Base-by-base conservation (phyloP, 2,888 invertebrate species). In the Pyrocoelia pectoralis region DNA sequence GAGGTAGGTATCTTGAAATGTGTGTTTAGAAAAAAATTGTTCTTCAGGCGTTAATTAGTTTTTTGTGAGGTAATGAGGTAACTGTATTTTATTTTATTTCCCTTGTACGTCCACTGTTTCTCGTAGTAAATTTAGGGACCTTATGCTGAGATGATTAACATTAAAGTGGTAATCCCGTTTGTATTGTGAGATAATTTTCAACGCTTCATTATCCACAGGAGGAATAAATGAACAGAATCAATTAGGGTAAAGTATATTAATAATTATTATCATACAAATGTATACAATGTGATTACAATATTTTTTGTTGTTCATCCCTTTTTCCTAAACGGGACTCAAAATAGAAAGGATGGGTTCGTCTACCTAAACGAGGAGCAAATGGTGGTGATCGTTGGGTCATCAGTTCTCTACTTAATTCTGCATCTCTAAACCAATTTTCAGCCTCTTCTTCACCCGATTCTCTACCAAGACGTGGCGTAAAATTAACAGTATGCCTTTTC, bases 381-480 rank as follows among this genome's bases (percentile, higher is more conserved):
- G 83, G 84, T 52, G 83, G 81, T n/a, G 80, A 79, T 61, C 80
- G 74, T 68, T 80, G 77, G n/a, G 74, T 73, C 61, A 81, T 72
- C 10, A 78, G 69, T 46, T 79, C 77, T 17, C 70, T 74, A 28
- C 59, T 77, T 64, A 61, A 68, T 58, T 68, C 78, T 66, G 65
- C 72, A 69, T 67, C 74, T 58, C 72, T 74, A 9, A 71, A 53
- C 71, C 76, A 69, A 70, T 75, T 67, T 50, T 78, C 70, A 58
- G 61, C 70, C 8, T 62, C 67, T 77, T 76, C 57, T 80, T 80
- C 24, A 1, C 72, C 74, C 5, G 79, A 75, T 59, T 83, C 83
- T 67, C 84, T 80, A 46, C 85, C 85, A 62, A 84, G 77, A 69
- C 85, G 80, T 64, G 84, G 84, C 56, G 82, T 83, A 68, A 83